Evolutionary conservation across 2,888 invertebrate genomes (phyloP), one percentile per base, ranked within the genome.

Genomic region (Odontothrips loti): DNA sequence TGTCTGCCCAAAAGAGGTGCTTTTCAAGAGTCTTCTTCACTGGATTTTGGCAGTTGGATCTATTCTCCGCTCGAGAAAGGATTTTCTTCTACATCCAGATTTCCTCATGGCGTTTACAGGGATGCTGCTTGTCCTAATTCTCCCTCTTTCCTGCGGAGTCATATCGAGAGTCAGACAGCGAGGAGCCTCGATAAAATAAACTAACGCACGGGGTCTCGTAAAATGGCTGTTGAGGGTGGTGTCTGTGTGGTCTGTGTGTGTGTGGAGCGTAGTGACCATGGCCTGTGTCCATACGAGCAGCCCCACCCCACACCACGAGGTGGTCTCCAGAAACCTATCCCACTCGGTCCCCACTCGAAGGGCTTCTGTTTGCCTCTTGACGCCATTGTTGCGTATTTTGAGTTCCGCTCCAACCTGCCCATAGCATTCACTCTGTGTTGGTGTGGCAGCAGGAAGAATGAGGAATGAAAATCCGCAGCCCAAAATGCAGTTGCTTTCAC

Each of bases 371-470:
- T 75, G 68, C 68, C 27, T 27, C 68, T 75, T 75, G 68, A 75
- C 68, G 68, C 68, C 68, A 75, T 75, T 75, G 68, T 75, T 75
- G 68, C 68, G 68, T 75, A 75, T 75, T 75, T 27, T 75, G 23
- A 75, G 11, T 75, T 75, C 27, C 68, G 34, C 6, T 43, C 34
- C 34, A n/a, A n/a, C 34, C 34, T 43, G 34, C 34, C 34, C 34
- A 6, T 43, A 43, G 34, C 34, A 43, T 6, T 6, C 34, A 43
- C 34, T 43, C 34, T 43, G 34, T 43, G 34, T 43, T 43, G 34
- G 34, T 43, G 34, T 43, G 34, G 2, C 34, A 43, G 34, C 34
- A 43, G 34, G 34, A 2, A 43, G 34, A 43, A 43, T 43, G 34
- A 4, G 6, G 34, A 43, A 43, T 43, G 34, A 43, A 43, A 43